Percentiles rank a stretch among this genome's conserved stretches.
Evolutionary conservation across 2,888 invertebrate genomes (phyloP).

Genomic region (Acutogordius australiensis): DNA sequence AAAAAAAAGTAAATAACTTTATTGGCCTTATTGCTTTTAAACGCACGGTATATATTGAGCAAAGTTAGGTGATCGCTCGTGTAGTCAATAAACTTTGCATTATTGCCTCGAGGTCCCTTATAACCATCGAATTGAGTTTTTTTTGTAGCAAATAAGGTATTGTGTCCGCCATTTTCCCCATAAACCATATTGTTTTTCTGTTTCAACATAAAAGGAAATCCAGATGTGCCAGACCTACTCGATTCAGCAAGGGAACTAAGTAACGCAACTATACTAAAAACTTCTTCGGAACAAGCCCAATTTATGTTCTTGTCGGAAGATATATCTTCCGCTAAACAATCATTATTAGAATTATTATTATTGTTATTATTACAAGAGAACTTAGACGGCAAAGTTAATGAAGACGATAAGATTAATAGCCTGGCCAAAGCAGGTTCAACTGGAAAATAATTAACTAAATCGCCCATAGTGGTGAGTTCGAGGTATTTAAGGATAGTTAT

Average conservation of each 20-base stretch:
- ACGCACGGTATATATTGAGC: constrained; percentile 55
- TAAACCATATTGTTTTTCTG: not conserved
- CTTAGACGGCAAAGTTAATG: too few species aligned
- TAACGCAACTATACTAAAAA: not conserved
- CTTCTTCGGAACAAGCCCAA: not conserved
- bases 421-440: not conserved
- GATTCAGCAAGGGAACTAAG: not conserved
- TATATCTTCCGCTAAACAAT: too few species aligned
- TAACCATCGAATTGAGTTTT: too few species aligned
- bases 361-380: too few species aligned
- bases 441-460: not conserved
- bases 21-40: constrained; percentile 35
- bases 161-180: not conserved
- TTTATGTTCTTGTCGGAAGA: not conserved
- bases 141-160: not conserved
- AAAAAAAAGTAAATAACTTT: too few species aligned
- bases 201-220: not conserved
- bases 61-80: constrained; percentile 71
- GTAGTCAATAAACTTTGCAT: constrained; percentile 13
- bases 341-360: too few species aligned
- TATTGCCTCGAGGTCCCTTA: too few species aligned
- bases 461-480: not conserved
- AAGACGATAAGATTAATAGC: not conserved
- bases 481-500: too few species aligned
- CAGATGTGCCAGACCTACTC: not conserved